A percentile compares a stretch with the other conserved stretches of the same genome.
Evolutionary conservation across 2,797 vertebrate species (phyloP).

Genomic region (Dryobates pubescens): DNA sequence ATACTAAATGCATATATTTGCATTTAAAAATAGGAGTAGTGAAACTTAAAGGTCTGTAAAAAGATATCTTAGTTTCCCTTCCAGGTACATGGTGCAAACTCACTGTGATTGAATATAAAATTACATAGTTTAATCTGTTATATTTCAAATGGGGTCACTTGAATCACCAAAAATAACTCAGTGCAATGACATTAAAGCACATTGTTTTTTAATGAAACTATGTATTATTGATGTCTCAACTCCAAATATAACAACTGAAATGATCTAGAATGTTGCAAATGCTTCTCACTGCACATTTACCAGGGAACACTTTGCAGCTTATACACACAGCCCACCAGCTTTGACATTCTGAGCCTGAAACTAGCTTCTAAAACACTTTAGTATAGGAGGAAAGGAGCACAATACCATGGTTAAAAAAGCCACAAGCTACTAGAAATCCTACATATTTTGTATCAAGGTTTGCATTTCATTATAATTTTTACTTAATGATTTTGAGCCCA

Average conservation of each 20-base stretch:
- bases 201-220: slow-evolving; percentile 35
- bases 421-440: neutral
- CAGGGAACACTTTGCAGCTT: neutral
- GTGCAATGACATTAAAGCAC: slow-evolving; percentile 29
- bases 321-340: neutral
- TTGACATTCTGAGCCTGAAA: neutral
- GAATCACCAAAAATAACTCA: slow-evolving; percentile 21
- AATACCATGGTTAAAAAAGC: neutral
- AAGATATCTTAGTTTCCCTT: neutral
- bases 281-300: neutral
- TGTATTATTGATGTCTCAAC: slow-evolving; percentile 11
- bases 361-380: neutral
- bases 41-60: neutral
- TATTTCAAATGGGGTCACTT: slow-evolving; percentile 11
- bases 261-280: neutral
- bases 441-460: neutral
- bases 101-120: neutral
- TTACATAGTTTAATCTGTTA: neutral
- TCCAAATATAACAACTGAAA: slow-evolving; percentile 33
- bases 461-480: neutral
- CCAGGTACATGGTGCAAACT: neutral
- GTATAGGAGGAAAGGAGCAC: neutral
- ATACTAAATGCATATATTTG: neutral
- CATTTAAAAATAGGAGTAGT: neutral
- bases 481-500: neutral